These are phyloP conservation scores for Gorilla gorilla DNA, from an alignment of 2,113 vertebrate species.

Conservation along the genomic window DNA sequence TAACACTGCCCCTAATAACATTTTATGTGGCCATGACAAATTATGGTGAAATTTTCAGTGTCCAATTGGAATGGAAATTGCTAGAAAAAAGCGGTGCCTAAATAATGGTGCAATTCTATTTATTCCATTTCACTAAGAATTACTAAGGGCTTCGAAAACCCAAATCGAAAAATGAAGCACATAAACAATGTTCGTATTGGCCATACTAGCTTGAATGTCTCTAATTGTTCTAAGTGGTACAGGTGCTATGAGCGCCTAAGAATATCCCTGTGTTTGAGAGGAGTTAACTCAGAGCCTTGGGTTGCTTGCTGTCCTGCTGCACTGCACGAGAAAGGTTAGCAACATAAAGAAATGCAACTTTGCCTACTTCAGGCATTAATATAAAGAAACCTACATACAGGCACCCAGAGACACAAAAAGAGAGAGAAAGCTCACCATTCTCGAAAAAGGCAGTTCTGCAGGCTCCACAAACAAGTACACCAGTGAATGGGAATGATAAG, in stretches of 20 bases:
- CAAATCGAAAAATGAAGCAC: neutral
- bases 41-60: neutral
- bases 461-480: rapidly evolving
- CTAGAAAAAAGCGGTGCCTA: neutral
- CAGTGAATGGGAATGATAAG: neutral
- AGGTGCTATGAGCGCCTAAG: neutral
- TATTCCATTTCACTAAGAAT: neutral
- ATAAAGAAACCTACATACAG: rapidly evolving
- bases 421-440: neutral
- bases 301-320: neutral
- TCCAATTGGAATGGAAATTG: neutral
- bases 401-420: rapidly evolving
- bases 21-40: neutral
- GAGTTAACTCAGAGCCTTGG: neutral
- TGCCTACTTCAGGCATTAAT: neutral
- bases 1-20: too few species aligned
- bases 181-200: too few species aligned
- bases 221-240: neutral
- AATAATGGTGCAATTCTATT: neutral
- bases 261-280: neutral
- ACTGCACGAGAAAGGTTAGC: neutral
- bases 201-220: neutral
- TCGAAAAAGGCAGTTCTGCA: neutral
- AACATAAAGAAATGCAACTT: neutral
- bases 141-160: neutral